Percentiles rank a stretch among this genome's conserved stretches.
These are phyloP conservation scores for Pseudochromis fuscus DNA, from an alignment of 2,797 vertebrate species.

Conservation along the genomic window DNA sequence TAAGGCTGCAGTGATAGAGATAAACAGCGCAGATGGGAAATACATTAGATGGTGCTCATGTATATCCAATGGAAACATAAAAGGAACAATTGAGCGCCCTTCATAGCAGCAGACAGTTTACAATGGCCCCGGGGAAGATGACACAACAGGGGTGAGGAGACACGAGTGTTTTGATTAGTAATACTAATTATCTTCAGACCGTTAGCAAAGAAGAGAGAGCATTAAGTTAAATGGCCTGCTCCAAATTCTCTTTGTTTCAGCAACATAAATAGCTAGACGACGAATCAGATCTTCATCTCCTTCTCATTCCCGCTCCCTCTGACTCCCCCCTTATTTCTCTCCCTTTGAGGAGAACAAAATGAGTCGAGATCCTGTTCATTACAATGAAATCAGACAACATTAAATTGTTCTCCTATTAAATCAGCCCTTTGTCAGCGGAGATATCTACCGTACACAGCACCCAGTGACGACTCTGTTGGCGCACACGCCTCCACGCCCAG, in stretches of 20 bases:
- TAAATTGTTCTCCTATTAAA: slow-evolving; percentile 62
- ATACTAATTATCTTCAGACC: slow-evolving; percentile 81
- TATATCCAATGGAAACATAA: slow-evolving; percentile 69
- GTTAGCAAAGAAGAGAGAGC: slow-evolving; percentile 75
- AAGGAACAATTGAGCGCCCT: slow-evolving; percentile 65
- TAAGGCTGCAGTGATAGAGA: slow-evolving; percentile 24
- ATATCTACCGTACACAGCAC: slow-evolving; percentile 45
- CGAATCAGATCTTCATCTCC: slow-evolving; percentile 67
- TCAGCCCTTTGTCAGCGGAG: slow-evolving; percentile 56
- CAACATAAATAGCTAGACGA: slow-evolving; percentile 70
- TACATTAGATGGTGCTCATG: slow-evolving; percentile 52
- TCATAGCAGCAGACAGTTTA: slow-evolving; percentile 68
- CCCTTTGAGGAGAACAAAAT: slow-evolving; percentile 62
- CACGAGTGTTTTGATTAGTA: slow-evolving; percentile 81
- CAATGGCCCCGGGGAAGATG: slow-evolving; percentile 61
- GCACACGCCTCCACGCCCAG: slow-evolving; percentile 5
- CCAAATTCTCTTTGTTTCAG: slow-evolving; percentile 74
- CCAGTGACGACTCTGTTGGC: slow-evolving; percentile 42
- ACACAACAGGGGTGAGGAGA: slow-evolving; percentile 69
- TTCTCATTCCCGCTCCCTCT: slow-evolving; percentile 42
- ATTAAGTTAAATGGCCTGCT: slow-evolving; percentile 80
- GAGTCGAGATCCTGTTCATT: slow-evolving; percentile 67
- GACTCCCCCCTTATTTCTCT: slow-evolving; percentile 41
- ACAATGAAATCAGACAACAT: slow-evolving; percentile 66
- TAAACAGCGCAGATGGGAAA: slow-evolving; percentile 57